Base-by-base conservation (phyloP, 2,888 invertebrate genomes). In the Gasteruption jaculator region DNA sequence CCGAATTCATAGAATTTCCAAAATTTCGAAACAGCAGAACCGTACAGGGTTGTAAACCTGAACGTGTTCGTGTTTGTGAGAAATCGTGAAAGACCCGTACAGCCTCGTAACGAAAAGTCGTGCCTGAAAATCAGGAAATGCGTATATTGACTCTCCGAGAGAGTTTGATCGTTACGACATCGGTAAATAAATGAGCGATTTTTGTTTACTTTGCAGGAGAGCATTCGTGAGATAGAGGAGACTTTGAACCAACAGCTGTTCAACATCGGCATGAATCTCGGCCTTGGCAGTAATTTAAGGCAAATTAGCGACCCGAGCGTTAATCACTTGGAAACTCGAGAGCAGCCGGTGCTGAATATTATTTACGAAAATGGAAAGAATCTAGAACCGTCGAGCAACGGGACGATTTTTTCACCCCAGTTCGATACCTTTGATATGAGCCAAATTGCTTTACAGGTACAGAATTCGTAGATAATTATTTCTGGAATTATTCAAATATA, bases 221-320 rank as follows among this genome's bases (percentile, higher is more conserved):
- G 61, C 44, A 68, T 73, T 31, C 58, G 63, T 36, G 70, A 71
- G 45, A 63, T 73, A 25, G 72, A 72, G 43, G 70, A 72, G 33
- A 71, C 71, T 1, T 49, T 73, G 20, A 71, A 70, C 50, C 68
- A 68, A 26, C 71, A 72, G 46, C 53, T 73, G 19, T 65, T 68
- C 38, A 64, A 57, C 38, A 65, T 68, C 5, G 61, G 60, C 10
- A 51, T 68, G 54, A 61, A 61, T 41, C 48, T 65, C n/a, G 58
- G 49, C 1, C 31, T 63, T 10, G 57, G 50, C 15, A 52, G 42
- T 15, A 49, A 48, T 43, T 32, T 57, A 3, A 54, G 47, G 11
- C 49, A 51, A 15, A 49, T 56, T 1, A 53, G 45, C 6, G 56
- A 57, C 19, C 7, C 43, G 11, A 52, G 47, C 31, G 21, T 26